These are phyloP conservation scores for Steinernema hermaphroditum DNA, from an alignment of 2,888 invertebrate genomes.

Conservation along the genomic window DNA sequence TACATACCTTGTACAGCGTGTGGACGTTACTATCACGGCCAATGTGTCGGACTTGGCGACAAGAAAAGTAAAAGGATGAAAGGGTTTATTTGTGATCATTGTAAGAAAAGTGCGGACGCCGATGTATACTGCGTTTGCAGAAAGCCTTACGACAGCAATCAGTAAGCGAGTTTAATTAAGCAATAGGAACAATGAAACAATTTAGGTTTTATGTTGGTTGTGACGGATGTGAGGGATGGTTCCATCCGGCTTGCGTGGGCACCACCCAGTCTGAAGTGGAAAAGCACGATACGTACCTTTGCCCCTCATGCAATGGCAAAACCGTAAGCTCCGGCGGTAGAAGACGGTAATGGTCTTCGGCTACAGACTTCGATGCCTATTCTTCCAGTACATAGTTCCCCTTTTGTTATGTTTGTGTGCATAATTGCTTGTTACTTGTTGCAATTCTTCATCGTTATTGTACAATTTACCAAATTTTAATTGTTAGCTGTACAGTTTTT, in stretches of 20 bases:
- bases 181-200: background rate
- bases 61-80: slow-evolving; percentile 5
- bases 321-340: background rate
- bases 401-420: background rate
- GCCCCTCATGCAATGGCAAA: background rate
- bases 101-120: background rate
- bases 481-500: slow-evolving; percentile 1
- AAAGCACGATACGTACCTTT: background rate
- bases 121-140: slow-evolving; percentile 48
- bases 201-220: slow-evolving; percentile 95
- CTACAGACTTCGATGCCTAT: background rate
- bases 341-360: background rate
- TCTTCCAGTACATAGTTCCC: background rate
- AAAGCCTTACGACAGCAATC: slow-evolving; percentile 41
- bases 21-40: slow-evolving; percentile 97
- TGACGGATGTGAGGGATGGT: slow-evolving; percentile 98
- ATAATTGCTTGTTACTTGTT: slow-evolving; percentile 11
- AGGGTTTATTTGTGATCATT: background rate
- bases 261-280: slow-evolving; percentile 65
- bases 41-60: slow-evolving; percentile 77
- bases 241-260: slow-evolving; percentile 95
- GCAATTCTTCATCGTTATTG: background rate
- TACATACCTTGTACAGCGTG: slow-evolving; percentile 96
- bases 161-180: background rate
- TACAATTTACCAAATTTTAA: slow-evolving; percentile 12